phyloP scores from a whole-genome alignment of 2,888 invertebrate genomes.

The Epirrita christyi region DNA sequence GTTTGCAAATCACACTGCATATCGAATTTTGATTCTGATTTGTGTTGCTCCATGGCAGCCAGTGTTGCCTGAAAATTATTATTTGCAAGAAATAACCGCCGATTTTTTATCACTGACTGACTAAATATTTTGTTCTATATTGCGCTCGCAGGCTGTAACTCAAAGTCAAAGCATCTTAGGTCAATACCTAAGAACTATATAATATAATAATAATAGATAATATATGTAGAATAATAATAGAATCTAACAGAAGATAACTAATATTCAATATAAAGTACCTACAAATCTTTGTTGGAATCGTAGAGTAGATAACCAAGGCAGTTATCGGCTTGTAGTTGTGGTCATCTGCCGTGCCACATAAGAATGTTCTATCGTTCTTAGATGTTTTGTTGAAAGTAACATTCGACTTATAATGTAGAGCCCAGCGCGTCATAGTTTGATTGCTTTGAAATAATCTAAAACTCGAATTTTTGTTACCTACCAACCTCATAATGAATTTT shows the following conservation, averaged over 20 bases:
- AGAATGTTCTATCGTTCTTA: neutral
- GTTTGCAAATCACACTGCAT: conserved; percentile 72
- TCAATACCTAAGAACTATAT: too few relatives aligned
- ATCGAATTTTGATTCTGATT: conserved; percentile 77
- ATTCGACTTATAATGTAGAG: too few relatives aligned
- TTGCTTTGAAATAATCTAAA: too few relatives aligned
- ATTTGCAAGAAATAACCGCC: conserved; percentile 6
- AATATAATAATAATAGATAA: too few relatives aligned
- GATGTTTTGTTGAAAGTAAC: neutral
- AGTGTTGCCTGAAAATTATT: conserved; percentile 29
- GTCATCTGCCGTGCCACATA: neutral
- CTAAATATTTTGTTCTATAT: too few relatives aligned
- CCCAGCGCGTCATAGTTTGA: too few relatives aligned
- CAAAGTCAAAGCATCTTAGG: too few relatives aligned
- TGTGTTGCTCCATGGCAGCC: conserved; percentile 49
- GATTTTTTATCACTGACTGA: too few relatives aligned
- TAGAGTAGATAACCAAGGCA: neutral
- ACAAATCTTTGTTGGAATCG: neutral
- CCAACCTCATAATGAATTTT: conserved; percentile 6
- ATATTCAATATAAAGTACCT: too few relatives aligned
- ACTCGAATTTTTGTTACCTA: neutral
- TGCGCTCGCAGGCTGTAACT: neutral
- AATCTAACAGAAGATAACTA: too few relatives aligned
- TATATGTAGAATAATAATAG: too few relatives aligned
- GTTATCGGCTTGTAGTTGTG: neutral